phyloP scores from a whole-genome alignment of 2,888 invertebrate species.

The Rhodophaea formosa region DNA sequence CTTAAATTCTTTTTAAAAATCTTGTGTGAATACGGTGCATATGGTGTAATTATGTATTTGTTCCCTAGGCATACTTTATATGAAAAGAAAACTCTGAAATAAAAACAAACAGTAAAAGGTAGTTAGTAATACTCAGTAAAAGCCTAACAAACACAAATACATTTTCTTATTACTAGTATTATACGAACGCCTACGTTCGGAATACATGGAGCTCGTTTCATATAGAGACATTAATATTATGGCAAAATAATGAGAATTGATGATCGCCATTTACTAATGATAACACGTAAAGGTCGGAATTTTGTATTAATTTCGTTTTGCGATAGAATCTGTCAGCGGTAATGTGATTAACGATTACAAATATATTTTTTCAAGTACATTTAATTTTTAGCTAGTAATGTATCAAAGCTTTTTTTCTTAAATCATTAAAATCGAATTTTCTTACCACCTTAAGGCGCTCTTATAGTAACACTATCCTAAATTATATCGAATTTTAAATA shows the following conservation, averaged over 20 bases:
- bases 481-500: no score
- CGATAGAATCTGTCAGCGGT: background rate
- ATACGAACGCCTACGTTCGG: background rate
- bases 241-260: conserved; percentile 17
- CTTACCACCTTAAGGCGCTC: no score
- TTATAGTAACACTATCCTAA: no score
- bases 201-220: background rate
- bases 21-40: no score
- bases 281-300: conserved; percentile 9
- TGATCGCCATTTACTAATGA: conserved; percentile 14
- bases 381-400: no score
- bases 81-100: no score
- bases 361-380: conserved; percentile 6
- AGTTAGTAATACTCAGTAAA: background rate
- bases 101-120: no score
- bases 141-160: background rate
- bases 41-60: no score
- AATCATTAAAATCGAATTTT: no score
- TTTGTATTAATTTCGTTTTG: conserved; percentile 6
- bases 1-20: no score
- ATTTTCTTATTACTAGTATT: background rate
- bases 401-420: no score
- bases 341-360: background rate
- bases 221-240: conserved; percentile 7
- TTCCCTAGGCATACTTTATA: no score